Base-by-base conservation (phyloP, 1,140 invertebrate genomes). In the Trissolcus basalis region DNA sequence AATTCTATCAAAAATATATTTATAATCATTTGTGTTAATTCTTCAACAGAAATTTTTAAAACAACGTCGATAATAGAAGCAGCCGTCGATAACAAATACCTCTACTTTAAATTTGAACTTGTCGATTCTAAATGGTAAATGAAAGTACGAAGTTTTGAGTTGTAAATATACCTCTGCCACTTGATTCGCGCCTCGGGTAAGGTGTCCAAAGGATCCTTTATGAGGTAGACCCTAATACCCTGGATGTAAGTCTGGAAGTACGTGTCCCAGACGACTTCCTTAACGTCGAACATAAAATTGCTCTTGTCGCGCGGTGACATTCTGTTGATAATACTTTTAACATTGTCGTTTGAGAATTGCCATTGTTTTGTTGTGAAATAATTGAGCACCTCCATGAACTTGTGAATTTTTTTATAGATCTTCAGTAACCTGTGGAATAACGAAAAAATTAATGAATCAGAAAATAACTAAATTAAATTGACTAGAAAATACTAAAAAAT, bases 231-330 rank as follows among this genome's bases (percentile, higher is more conserved):
- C 43, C 92, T 85, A 15, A 91, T 87, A 32, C 91, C 92, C 35
- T 84, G 82, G 19, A 91, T 85, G 74, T 92, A 92, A 0, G 81
- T 88, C 64, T 91, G 85, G 13, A 91, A 88, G 71, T 91, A 92
- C 2, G 83, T 80, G 16, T 89, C 85, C 92, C 92, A 94, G 32
- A 90, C 82, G 9, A 93, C 83, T 9, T 91, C 87, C 0, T 86
- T 86, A 74, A 96, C 91, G 78, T 93, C 92, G 80, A 94, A 94
- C 13, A 89, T 89, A 80, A 95, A 96, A 4, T 92, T 82, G 1
- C 89, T 83, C 69, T 90, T 88, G 80, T 96, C 95, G 32, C 89
- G 83, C 0, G 81, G 81, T 4, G 91, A 87, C 43, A 96, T 80
- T 14, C 90, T 90, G 0, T 84, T 80, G 79, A 91, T 89, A 51